Conservation (phyloP, 1,140 invertebrate species). For the Eueides isabella region DNA sequence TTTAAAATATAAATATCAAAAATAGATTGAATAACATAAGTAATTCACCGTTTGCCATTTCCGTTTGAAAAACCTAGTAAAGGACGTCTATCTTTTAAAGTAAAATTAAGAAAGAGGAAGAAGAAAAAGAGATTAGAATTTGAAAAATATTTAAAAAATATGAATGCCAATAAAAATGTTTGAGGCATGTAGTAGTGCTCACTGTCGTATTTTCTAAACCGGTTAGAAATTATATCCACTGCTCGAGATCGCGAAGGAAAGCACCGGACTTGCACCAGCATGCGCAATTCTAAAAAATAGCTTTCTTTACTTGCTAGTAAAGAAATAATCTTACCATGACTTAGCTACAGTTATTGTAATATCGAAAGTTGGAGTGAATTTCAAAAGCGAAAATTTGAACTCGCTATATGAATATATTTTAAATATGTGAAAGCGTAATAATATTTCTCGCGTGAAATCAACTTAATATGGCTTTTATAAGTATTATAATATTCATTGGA, state of each 20-base stretch:
- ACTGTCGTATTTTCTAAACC: slow-evolving; percentile 78
- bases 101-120: too few species aligned
- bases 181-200: slow-evolving; percentile 36
- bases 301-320: slow-evolving; percentile 51
- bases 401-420: slow-evolving; percentile 28
- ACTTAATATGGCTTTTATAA: slow-evolving; percentile 16
- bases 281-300: slow-evolving; percentile 47
- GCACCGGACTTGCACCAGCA: slow-evolving; percentile 61
- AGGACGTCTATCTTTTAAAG: too few species aligned
- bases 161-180: neutral
- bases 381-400: slow-evolving; percentile 16
- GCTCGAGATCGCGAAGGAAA: slow-evolving; percentile 78
- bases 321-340: slow-evolving; percentile 32
- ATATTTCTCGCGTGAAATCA: slow-evolving; percentile 18
- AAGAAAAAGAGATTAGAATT: too few species aligned
- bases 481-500: neutral
- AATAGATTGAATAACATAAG: too few species aligned
- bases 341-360: slow-evolving; percentile 34
- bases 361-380: slow-evolving; percentile 38
- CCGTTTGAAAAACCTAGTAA: neutral
- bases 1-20: too few species aligned
- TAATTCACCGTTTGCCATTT: neutral
- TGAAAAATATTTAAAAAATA: neutral
- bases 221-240: slow-evolving; percentile 79
- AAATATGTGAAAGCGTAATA: slow-evolving; percentile 39